Conservation (phyloP, 2,113 vertebrate species). For the Oncorhynchus mykiss region DNA sequence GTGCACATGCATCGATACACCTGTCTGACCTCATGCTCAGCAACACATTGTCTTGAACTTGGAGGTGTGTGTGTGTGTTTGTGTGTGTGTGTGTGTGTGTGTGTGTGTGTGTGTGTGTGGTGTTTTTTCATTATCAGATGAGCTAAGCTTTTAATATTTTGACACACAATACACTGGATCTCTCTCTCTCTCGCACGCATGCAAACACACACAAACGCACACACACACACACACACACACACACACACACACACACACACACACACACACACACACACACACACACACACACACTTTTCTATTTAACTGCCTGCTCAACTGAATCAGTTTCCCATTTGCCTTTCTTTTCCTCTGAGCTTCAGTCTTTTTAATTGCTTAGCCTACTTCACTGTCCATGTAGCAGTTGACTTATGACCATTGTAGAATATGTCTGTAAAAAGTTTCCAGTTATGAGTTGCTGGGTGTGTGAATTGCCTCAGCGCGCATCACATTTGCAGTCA, state of each 20-base stretch:
- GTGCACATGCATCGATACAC: neutral
- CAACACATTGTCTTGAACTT: neutral
- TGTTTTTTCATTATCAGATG: neutral
- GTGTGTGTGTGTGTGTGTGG: neutral
- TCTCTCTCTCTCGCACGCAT: neutral
- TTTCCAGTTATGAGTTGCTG: slow-evolving; percentile 19
- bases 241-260: slow-evolving; percentile 14
- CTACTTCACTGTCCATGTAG: slow-evolving; percentile 25
- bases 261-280: slow-evolving; percentile 7
- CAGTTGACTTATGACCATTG: slow-evolving; percentile 41
- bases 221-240: neutral
- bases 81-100: neutral
- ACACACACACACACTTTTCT: slow-evolving; percentile 1
- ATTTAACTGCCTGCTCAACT: slow-evolving; percentile 39
- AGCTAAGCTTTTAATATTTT: neutral
- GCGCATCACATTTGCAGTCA: slow-evolving; percentile 19
- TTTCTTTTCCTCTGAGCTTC: slow-evolving; percentile 41
- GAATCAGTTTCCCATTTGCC: slow-evolving; percentile 43
- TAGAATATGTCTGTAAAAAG: slow-evolving; percentile 21
- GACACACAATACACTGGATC: neutral
- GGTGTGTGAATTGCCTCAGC: neutral
- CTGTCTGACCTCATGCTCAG: neutral
- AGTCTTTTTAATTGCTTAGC: slow-evolving; percentile 44
- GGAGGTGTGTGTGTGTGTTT: too few relatives aligned
- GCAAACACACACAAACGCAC: neutral